Evolutionary conservation across 2,113 vertebrate species (phyloP), one percentile per base, ranked within the genome.

Genomic region (Phocoena phocoena): DNA sequence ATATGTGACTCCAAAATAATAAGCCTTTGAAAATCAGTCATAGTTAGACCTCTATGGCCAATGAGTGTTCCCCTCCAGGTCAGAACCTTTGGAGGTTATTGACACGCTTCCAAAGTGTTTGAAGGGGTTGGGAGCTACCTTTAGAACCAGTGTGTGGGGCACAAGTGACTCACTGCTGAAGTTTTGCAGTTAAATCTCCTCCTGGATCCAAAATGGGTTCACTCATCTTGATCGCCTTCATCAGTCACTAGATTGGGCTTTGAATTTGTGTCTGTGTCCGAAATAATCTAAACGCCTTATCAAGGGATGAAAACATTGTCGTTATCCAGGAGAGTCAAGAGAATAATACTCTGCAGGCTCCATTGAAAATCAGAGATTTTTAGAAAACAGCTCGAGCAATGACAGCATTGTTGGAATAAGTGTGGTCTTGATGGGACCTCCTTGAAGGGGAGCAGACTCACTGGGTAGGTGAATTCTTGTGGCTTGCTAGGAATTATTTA

Each of bases 191-290:
- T 53, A 62, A 36, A 68, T 74, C 18, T 58, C 47, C n/a, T 70
- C 25, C 47, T 79, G 58, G 31, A 65, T 50, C 41, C 18, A 33
- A 8, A 9, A 36, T 60, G 58, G 20, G 7, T 41, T 44, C 36
- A 0, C 11, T 1, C 50, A 15, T 68, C 58, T 93, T 25, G 0
- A 44, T 65, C 33, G 65, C 23, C 50, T 44, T 50, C 17, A 12
- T 85, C 77, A 21, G 76, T 76, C 36, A 12, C 55, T 20, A 81
- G 38, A 23, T 10, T 47, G 80, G 60, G n/a, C 58, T 90, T 90
- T 68, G 76, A 94, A 41, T 71, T 90, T 94, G 47, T 90, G 50
- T 88, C 26, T 92, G 20, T 85, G 85, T 88, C 71, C 33, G 60
- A 63, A 95, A 82, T 77, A 90, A 83, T 67, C 80, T 50, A 74